Evolutionary conservation across 2,113 vertebrate genomes (phyloP).

Genomic region (Scomber japonicus): DNA sequence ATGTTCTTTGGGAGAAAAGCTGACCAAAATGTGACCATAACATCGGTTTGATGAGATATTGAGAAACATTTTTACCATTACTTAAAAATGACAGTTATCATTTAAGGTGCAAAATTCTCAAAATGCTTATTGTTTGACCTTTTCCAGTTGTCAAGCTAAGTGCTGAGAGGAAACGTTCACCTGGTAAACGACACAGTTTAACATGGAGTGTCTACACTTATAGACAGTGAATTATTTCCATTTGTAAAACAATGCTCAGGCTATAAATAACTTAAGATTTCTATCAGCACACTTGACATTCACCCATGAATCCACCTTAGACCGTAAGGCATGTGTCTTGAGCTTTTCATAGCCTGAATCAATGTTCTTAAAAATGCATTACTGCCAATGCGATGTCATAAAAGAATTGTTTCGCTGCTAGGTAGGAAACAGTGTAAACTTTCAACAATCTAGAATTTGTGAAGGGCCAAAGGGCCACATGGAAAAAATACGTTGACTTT

Average conservation of each 20-base stretch:
- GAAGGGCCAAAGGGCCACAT: conserved; percentile 4
- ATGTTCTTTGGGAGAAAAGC: neutral
- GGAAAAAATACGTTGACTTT: conserved; percentile 5
- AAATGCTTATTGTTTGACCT: conserved; percentile 15
- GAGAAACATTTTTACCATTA: neutral
- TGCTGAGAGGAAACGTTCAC: neutral
- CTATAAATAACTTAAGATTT: conserved; percentile 30
- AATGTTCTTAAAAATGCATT: conserved; percentile 53
- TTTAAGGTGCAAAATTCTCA: neutral
- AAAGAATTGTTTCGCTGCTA: conserved; percentile 42
- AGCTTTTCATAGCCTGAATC: conserved; percentile 45
- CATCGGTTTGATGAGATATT: neutral
- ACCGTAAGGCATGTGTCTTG: conserved; percentile 40
- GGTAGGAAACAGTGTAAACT: conserved; percentile 20
- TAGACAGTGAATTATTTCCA: conserved; percentile 12
- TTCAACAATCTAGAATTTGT: neutral
- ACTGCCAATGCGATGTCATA: conserved; percentile 42
- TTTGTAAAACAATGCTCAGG: conserved; percentile 39
- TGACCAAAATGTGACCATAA: conserved; percentile 12
- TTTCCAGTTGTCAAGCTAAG: conserved; percentile 13
- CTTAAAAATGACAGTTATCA: neutral
- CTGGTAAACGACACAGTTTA: neutral
- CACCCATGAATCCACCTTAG: conserved; percentile 26
- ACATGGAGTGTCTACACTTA: neutral
- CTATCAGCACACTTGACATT: conserved; percentile 50